phyloP scores from a whole-genome alignment of 2,888 invertebrate species.

The Galerucella calmariensis region DNA sequence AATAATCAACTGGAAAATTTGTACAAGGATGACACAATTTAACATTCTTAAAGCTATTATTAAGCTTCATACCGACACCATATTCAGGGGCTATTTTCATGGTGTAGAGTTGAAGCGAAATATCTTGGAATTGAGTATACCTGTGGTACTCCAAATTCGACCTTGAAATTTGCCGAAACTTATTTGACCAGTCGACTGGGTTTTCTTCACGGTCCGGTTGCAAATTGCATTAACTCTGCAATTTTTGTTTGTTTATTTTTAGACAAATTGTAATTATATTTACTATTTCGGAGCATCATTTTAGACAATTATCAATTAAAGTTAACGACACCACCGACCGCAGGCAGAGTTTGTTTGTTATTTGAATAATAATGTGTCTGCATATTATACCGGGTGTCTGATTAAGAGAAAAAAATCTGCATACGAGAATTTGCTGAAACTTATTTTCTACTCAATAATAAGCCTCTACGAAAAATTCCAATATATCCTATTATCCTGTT shows the following conservation, averaged over 20 bases:
- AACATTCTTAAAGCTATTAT: too few species aligned
- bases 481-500: constrained; percentile 15
- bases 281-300: background rate
- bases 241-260: constrained; percentile 9
- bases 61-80: too few species aligned
- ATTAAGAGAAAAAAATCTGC: too few species aligned
- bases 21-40: too few species aligned
- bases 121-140: background rate
- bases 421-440: too few species aligned
- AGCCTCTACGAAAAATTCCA: background rate
- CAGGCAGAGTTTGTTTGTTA: background rate
- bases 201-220: background rate
- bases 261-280: background rate
- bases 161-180: constrained; percentile 12
- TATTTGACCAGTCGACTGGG: constrained; percentile 5
- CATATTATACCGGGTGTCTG: too few species aligned
- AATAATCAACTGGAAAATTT: too few species aligned
- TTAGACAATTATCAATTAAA: background rate
- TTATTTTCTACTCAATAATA: background rate
- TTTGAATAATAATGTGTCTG: background rate
- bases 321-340: background rate
- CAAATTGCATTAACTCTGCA: background rate
- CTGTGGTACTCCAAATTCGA: background rate
- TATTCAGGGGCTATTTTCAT: too few species aligned
- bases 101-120: too few species aligned